Base-by-base conservation (phyloP, 1,140 invertebrate species). In the Thaumetopoea pityocampa region DNA sequence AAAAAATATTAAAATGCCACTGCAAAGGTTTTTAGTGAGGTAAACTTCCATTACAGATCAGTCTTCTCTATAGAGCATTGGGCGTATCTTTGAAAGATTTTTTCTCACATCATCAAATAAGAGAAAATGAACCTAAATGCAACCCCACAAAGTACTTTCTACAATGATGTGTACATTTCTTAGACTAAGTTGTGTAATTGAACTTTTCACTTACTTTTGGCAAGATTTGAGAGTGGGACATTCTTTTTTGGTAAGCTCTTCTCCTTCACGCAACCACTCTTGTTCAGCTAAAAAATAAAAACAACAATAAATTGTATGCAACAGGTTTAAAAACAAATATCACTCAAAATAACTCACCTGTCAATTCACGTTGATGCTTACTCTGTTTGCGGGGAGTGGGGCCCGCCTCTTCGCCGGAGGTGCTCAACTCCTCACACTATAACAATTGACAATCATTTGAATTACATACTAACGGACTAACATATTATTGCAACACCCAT, bases 311-410 rank as follows among this genome's bases (percentile, higher is more conserved):
- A 11, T 24, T 17, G 23, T 9, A 17, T 10, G 2, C 5, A 8
- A 26, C 15, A 9, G 10, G 16, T 29, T 22, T 20, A 14, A 29
- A 29, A 1, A 1, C 2, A 23, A 18, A 12, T 5, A 12, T 14
- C 14, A 35, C n/a, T 26, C 32, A 35, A 52, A 22, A 47, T 41
- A 15, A 17, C 17, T 47, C 68, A 85, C 81, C 74, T 27, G 69
- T 68, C 16, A 83, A 59, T 42, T 85, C 69, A 0, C 70, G 65
- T 47, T 85, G 82, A 49, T 85, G 85, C 60, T 86, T 86, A 34
- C 73, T 81, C 53, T 86, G 85, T 54, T 86, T 86, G 2, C 85
- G 62, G 5, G 85, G 85, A n/a, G 85, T 85, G 0, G 82, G 85
- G 0, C 85, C 81, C 0, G 80, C 74, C 34, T 86, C 82, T 52